Evolutionary conservation across 2,797 vertebrate genomes (phyloP).

Genomic region (Neosilurus mollespiculum): DNA sequence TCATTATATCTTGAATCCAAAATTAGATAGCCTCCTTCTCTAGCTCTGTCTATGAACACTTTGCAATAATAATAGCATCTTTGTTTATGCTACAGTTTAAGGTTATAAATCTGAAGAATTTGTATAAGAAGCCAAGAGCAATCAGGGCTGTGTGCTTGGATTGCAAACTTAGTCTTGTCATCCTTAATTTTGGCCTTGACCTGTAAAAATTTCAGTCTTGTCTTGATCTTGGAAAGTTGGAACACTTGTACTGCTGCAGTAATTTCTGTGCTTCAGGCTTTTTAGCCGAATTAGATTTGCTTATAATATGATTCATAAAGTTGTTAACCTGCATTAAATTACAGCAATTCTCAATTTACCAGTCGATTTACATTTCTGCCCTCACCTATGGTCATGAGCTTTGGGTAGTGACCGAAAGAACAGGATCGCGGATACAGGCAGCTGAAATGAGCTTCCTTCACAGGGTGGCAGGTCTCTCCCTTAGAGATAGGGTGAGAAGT

Average conservation of each 20-base stretch:
- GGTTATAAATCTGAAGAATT: constrained; percentile 8
- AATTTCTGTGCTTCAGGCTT: constrained; percentile 5
- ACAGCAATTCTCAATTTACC: too few species aligned
- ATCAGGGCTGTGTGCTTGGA: not conserved
- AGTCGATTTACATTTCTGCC: too few species aligned
- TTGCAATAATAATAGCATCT: not conserved
- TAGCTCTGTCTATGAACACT: not conserved
- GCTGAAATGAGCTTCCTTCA: too few species aligned
- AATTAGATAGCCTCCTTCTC: not conserved
- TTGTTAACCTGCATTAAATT: not conserved
- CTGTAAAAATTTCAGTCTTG: constrained; percentile 1
- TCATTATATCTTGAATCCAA: too few species aligned
- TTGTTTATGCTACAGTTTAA: not conserved
- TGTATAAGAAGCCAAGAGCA: not conserved
- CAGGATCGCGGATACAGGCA: too few species aligned
- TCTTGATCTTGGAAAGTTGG: constrained; percentile 3
- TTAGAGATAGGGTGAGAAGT: too few species aligned
- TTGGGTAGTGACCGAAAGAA: too few species aligned
- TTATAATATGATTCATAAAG: not conserved
- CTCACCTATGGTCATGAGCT: too few species aligned
- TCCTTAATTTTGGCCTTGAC: constrained; percentile 7
- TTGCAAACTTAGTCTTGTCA: constrained; percentile 6
- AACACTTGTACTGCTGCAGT: not conserved
- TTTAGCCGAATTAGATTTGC: not conserved
- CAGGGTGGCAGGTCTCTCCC: too few species aligned